These are phyloP conservation scores for Apodemia zela DNA, from an alignment of 2,888 invertebrate species.

Conservation along the genomic window DNA sequence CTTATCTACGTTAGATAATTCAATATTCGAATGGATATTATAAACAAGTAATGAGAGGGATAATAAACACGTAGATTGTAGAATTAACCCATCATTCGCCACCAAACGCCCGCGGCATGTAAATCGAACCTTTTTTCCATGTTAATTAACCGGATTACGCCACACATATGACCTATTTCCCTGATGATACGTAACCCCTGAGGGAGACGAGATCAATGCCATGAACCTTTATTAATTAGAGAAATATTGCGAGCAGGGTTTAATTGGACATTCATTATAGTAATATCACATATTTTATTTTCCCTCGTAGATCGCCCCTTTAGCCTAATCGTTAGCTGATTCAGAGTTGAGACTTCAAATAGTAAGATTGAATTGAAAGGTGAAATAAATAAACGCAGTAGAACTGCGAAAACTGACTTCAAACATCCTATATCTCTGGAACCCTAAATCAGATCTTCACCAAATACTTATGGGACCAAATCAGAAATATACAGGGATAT, in stretches of 20 bases:
- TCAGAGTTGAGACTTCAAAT: no score
- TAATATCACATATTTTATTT: slow-evolving; percentile 6
- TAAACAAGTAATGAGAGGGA: not conserved
- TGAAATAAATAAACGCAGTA: no score
- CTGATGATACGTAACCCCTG: slow-evolving; percentile 48
- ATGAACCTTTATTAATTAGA: slow-evolving; percentile 68
- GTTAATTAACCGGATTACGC: slow-evolving; percentile 76
- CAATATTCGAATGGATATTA: no score
- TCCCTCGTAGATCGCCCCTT: no score
- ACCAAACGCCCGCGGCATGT: slow-evolving; percentile 45
- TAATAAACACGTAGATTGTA: not conserved
- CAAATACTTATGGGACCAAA: no score
- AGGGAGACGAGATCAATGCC: slow-evolving; percentile 32
- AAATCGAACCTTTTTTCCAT: slow-evolving; percentile 69
- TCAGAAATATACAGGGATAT: no score
- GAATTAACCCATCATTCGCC: slow-evolving; percentile 72
- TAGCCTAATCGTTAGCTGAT: no score
- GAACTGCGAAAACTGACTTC: no score
- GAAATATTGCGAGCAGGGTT: slow-evolving; percentile 50
- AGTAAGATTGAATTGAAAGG: no score
- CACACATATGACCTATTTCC: slow-evolving; percentile 70
- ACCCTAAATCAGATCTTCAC: no score
- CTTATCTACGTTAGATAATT: no score
- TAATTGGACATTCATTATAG: slow-evolving; percentile 50
- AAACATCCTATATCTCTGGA: no score